phyloP scores from a whole-genome alignment of 2,113 vertebrate genomes.

The Chrysochloris asiatica region DNA sequence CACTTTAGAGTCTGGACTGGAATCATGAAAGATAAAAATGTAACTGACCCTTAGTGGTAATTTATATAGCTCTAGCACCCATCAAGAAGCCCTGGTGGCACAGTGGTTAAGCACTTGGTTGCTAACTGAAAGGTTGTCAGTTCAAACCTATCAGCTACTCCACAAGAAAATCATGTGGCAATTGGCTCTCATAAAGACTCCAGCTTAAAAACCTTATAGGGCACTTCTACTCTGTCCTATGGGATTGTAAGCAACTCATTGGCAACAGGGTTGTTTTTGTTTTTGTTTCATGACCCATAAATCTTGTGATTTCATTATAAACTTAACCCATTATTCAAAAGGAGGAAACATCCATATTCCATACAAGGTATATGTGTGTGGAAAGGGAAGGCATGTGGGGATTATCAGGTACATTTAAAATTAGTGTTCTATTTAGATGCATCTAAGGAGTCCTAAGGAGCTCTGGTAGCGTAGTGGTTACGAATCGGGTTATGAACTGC shows the following conservation, averaged over 20 bases:
- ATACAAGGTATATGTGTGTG: background rate
- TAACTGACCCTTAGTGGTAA: background rate
- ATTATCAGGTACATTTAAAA: background rate
- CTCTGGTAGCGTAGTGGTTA: no score
- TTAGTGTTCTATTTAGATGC: background rate
- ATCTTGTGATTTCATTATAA: constrained; percentile 22
- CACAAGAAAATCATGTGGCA: background rate
- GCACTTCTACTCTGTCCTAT: background rate
- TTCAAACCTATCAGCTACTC: background rate
- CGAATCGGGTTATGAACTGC: no score
- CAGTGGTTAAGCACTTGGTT: background rate
- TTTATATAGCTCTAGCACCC: background rate
- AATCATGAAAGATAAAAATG: constrained; percentile 20
- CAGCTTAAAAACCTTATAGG: background rate
- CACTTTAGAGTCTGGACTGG: background rate
- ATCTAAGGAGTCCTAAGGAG: background rate
- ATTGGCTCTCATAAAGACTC: background rate
- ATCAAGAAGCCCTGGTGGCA: background rate
- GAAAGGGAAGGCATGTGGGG: no score
- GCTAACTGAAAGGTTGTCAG: background rate
- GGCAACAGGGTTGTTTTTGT: background rate
- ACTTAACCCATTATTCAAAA: constrained; percentile 25
- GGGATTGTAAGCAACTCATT: background rate
- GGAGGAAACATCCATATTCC: background rate
- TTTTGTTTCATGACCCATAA: background rate